These are phyloP conservation scores for Oophaga sylvatica DNA, from an alignment of 2,797 vertebrate genomes.

Conservation along the genomic window DNA sequence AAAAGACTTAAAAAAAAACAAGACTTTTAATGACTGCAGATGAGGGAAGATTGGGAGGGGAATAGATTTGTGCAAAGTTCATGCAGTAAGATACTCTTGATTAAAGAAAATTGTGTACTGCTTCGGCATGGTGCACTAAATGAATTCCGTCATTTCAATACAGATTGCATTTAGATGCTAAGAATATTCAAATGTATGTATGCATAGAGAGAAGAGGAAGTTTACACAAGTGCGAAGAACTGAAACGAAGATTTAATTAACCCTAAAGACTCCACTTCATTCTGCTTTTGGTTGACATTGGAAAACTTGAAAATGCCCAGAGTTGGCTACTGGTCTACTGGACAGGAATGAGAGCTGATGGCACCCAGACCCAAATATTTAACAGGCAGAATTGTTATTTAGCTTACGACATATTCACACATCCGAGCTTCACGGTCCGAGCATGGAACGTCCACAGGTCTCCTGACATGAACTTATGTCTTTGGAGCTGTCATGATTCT, in stretches of 20 bases:
- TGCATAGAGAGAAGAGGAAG: constrained; percentile 12
- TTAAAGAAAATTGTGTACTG: constrained; percentile 39
- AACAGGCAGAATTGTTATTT: no score
- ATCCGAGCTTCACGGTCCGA: no score
- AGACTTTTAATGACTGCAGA: not conserved
- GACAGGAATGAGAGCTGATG: not conserved
- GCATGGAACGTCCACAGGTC: no score
- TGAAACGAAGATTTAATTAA: constrained; percentile 25
- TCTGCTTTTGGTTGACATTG: not conserved
- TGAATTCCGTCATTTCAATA: constrained; percentile 54
- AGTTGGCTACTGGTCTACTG: not conserved
- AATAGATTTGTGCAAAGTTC: constrained; percentile 37
- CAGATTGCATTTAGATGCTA: constrained; percentile 54
- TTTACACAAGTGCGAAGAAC: constrained; percentile 38
- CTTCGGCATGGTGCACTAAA: constrained; percentile 21
- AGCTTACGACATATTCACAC: no score
- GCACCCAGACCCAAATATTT: not conserved
- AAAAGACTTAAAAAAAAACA: not conserved
- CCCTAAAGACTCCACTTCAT: not conserved
- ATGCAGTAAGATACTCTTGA: constrained; percentile 25
- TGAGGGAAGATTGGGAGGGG: not conserved
- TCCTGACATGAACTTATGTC: not conserved
- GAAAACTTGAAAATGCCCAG: not conserved
- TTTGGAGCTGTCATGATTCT: no score
- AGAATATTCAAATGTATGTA: constrained; percentile 57